phyloP scores from a whole-genome alignment of 2,888 invertebrate genomes.

The Elmis aenea region DNA sequence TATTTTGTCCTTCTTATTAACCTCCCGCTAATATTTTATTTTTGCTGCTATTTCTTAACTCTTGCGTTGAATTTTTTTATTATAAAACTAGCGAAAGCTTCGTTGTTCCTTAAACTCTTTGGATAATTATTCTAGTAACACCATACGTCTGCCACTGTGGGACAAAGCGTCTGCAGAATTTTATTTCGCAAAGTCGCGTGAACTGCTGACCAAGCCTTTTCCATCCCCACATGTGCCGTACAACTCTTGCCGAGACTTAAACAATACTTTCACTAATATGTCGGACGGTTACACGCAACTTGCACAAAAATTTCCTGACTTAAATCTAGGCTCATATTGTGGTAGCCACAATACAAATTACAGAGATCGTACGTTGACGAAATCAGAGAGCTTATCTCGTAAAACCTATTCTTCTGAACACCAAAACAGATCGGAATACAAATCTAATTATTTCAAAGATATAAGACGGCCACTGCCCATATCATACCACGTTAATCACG shows the following conservation, averaged over 20 bases:
- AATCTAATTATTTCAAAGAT: slow-evolving; percentile 32
- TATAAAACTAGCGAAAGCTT: slow-evolving; percentile 45
- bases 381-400: slow-evolving; percentile 45
- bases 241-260: slow-evolving; percentile 42
- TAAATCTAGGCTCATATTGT: slow-evolving; percentile 36
- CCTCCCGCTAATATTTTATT: too few relatives aligned
- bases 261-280: slow-evolving; percentile 22
- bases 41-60: slow-evolving; percentile 18
- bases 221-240: slow-evolving; percentile 36
- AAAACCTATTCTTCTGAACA: slow-evolving; percentile 41
- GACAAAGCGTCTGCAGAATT: slow-evolving; percentile 71
- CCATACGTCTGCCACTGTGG: slow-evolving; percentile 59
- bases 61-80: slow-evolving; percentile 22
- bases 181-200: slow-evolving; percentile 67
- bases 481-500: slow-evolving; percentile 25
- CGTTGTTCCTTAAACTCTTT: slow-evolving; percentile 52
- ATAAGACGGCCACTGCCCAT: slow-evolving; percentile 27
- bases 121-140: slow-evolving; percentile 45
- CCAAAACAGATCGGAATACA: slow-evolving; percentile 27
- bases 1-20: too few relatives aligned
- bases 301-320: slow-evolving; percentile 34
- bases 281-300: slow-evolving; percentile 25
- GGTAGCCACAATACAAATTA: slow-evolving; percentile 27
- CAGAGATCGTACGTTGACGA: slow-evolving; percentile 42
- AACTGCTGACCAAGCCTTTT: slow-evolving; percentile 59